Evolutionary conservation across 2,888 invertebrate genomes (phyloP).

Genomic region (Erynnis tages): DNA sequence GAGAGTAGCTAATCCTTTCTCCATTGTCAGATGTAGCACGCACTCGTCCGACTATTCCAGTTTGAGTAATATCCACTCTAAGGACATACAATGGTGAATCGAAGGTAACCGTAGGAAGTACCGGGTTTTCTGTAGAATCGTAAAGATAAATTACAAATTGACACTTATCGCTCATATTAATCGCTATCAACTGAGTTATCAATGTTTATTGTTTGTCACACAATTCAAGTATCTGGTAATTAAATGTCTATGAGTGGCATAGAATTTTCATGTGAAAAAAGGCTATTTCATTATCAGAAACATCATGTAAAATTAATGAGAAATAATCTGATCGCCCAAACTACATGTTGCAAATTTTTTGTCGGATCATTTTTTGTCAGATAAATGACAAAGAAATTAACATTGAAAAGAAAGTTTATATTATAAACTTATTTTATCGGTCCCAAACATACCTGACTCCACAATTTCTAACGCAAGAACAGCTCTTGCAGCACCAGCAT

Average conservation of each 20-base stretch:
- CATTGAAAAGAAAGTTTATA: too few relatives aligned
- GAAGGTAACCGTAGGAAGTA: slow-evolving; percentile 51
- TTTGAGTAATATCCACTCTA: slow-evolving; percentile 47
- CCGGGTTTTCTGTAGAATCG: slow-evolving; percentile 39
- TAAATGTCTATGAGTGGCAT: too few relatives aligned
- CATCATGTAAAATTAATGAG: too few relatives aligned
- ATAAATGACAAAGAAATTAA: too few relatives aligned
- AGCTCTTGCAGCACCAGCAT: slow-evolving; percentile 47
- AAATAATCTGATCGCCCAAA: too few relatives aligned
- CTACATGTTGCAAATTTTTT: too few relatives aligned
- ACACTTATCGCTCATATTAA: neutral
- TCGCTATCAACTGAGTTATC: neutral
- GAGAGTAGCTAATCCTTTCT: slow-evolving; percentile 54
- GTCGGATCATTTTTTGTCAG: too few relatives aligned
- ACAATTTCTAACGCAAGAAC: slow-evolving; percentile 46
- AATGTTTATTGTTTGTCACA: neutral
- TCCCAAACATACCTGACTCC: slow-evolving; percentile 41
- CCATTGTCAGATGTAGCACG: slow-evolving; percentile 57
- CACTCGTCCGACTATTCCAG: slow-evolving; percentile 56
- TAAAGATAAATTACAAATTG: slow-evolving; percentile 7
- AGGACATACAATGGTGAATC: slow-evolving; percentile 51
- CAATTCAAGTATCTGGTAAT: neutral
- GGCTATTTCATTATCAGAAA: too few relatives aligned
- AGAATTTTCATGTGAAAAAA: too few relatives aligned
- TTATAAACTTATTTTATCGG: too few relatives aligned